Evolutionary conservation across 2,888 invertebrate genomes (phyloP).

Genomic region (Drosophila anceps): DNA sequence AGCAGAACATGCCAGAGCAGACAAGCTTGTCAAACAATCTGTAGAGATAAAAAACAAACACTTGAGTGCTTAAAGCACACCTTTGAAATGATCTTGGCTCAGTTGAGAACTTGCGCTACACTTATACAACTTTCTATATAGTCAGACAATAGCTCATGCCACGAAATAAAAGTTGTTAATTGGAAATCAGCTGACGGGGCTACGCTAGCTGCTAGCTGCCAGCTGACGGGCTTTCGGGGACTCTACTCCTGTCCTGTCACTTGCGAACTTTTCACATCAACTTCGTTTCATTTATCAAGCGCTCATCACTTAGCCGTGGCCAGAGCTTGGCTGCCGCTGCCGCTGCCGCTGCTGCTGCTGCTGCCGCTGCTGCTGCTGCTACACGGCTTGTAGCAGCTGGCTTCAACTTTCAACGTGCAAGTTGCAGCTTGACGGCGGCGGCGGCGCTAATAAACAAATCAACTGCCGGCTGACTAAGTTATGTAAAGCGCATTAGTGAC

Average conservation of each 20-base stretch:
- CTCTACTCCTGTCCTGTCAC: neutral
- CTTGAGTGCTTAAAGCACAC: neutral
- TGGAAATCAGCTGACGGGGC: neutral
- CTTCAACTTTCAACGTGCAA: conserved; percentile 30
- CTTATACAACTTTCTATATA: too few species aligned
- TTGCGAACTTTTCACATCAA: conserved; percentile 10
- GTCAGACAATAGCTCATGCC: neutral
- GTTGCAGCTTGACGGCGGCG: conserved; percentile 13
- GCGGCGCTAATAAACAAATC: conserved; percentile 56
- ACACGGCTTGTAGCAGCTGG: conserved; percentile 36
- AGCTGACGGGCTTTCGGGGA: neutral
- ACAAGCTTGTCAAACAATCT: too few species aligned
- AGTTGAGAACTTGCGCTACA: neutral
- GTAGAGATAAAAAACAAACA: neutral
- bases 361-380: neutral
- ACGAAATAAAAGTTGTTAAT: neutral
- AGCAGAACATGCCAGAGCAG: too few species aligned
- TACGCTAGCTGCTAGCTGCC: neutral
- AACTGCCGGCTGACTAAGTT: conserved; percentile 55
- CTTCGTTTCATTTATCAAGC: conserved; percentile 58
- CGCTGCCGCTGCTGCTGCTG: too few species aligned
- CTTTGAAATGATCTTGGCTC: neutral
- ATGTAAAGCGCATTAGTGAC: conserved; percentile 63
- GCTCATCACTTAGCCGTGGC: conserved; percentile 31
- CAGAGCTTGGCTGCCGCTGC: too few species aligned